Evolutionary conservation across 1,140 invertebrate genomes (phyloP), one percentile per base, ranked within the genome.

Genomic region (Calosoma granatense): DNA sequence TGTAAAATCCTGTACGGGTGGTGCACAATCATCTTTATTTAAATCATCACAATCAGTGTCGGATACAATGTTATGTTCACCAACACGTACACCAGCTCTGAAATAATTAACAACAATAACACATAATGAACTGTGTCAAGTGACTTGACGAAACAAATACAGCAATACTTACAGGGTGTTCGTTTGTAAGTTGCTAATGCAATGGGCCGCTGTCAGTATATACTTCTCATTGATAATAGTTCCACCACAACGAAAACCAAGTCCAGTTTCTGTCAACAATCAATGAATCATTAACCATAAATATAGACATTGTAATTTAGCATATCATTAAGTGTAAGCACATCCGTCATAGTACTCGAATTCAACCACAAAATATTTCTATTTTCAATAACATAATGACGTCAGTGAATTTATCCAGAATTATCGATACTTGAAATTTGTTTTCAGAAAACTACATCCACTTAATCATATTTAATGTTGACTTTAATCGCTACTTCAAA

Each of bases 121-220:
- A 36, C 6, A 36, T 36, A 36, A 9, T 36, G 26, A n/a, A n/a
- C n/a, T n/a, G n/a, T n/a, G n/a, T n/a, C n/a, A n/a, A n/a, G n/a
- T n/a, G n/a, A n/a, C n/a, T n/a, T n/a, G n/a, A n/a, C n/a, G n/a
- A n/a, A n/a, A n/a, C n/a, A n/a, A n/a, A n/a, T n/a, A n/a, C n/a
- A n/a, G n/a, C n/a, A n/a, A n/a, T 55, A 71, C 67, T 66, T 63
- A 70, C 68, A 78, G 56, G 51, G 58, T 68, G 52, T 71, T 56
- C 56, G 23, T 26, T 0, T 65, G 64, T 20, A 82, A 61, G 6
- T 69, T 65, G 1, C 74, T 75, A 4, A 87, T 74, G 55, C 84
- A 87, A 61, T 87, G 85, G 0, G 84, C 85, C 1, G 85, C 85
- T 1, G 84, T 88, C 14, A 87, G 67, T 23, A 87, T 75, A 61